Percentiles rank a stretch among this genome's conserved stretches.
Evolutionary conservation across 1,140 invertebrate genomes (phyloP).

Genomic region (Cotesia vestalis): DNA sequence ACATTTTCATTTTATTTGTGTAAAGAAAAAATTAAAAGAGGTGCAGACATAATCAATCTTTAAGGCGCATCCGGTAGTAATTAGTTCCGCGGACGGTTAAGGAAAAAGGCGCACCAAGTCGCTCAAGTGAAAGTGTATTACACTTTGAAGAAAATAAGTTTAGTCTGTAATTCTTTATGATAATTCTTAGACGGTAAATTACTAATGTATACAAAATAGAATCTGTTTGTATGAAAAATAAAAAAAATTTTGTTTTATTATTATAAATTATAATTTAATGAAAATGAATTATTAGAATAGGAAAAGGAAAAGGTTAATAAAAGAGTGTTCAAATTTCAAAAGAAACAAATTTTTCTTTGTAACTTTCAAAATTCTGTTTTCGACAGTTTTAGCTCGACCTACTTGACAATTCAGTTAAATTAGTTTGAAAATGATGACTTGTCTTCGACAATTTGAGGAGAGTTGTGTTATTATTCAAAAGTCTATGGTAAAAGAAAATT

Average conservation of each 20-base stretch:
- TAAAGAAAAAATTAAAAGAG: constrained; percentile 16
- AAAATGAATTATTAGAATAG: too few relatives aligned
- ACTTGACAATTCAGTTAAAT: too few relatives aligned
- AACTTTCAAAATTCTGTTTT: too few relatives aligned
- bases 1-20: neutral
- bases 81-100: constrained; percentile 39
- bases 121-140: constrained; percentile 34
- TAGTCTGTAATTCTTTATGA: neutral
- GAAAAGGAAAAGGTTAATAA: too few relatives aligned
- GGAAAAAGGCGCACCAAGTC: constrained; percentile 34
- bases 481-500: too few relatives aligned
- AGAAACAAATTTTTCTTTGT: too few relatives aligned
- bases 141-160: neutral
- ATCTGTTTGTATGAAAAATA: neutral
- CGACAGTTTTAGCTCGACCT: too few relatives aligned
- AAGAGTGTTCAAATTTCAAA: too few relatives aligned
- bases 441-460: too few relatives aligned
- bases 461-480: too few relatives aligned
- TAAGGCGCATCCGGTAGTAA: constrained; percentile 37
- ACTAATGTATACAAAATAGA: neutral
- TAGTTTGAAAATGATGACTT: too few relatives aligned
- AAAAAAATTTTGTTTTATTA: neutral
- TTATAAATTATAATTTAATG: too few relatives aligned
- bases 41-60: constrained; percentile 36
- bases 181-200: neutral